phyloP scores from a whole-genome alignment of 2,888 invertebrate species.

The Drosophila hamatofila region DNA sequence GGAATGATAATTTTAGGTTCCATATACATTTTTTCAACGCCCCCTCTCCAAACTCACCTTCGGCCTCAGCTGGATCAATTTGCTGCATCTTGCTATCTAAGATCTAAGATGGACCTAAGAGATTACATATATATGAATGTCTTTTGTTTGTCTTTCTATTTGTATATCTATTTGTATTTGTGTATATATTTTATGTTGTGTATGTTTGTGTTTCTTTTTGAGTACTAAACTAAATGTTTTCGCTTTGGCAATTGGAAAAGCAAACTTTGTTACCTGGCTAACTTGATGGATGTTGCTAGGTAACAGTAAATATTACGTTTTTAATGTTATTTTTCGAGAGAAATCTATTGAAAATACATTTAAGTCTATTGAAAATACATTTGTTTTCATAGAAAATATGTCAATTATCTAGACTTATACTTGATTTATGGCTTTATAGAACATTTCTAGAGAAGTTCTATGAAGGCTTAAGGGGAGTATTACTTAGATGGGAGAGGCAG shows the following conservation, averaged over 20 bases:
- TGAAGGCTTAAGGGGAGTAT: too few relatives aligned
- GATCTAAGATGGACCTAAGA: neutral
- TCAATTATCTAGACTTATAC: too few relatives aligned
- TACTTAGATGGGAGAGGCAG: too few relatives aligned
- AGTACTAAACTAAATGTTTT: slow-evolving; percentile 14
- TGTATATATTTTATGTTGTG: neutral
- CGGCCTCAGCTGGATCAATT: slow-evolving; percentile 19
- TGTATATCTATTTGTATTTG: neutral
- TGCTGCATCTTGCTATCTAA: slow-evolving; percentile 14
- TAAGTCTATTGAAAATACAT: too few relatives aligned
- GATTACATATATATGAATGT: neutral
- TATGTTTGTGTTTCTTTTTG: slow-evolving; percentile 19
- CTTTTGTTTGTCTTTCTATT: neutral
- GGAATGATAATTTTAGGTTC: neutral
- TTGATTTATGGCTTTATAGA: too few relatives aligned
- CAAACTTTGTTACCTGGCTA: slow-evolving; percentile 28
- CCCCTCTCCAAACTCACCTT: slow-evolving; percentile 14
- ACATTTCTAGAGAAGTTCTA: too few relatives aligned
- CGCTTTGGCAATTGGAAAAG: slow-evolving; percentile 6
- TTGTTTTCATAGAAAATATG: too few relatives aligned
- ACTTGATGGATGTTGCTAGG: slow-evolving; percentile 42
- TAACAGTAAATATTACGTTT: slow-evolving; percentile 12
- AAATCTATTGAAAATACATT: too few relatives aligned
- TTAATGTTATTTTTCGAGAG: neutral
- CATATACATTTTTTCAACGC: neutral